A percentile compares a stretch with the other conserved stretches of the same genome.
phyloP scores from a whole-genome alignment of 2,797 vertebrate species.

The Euphonia xanthogaster region DNA sequence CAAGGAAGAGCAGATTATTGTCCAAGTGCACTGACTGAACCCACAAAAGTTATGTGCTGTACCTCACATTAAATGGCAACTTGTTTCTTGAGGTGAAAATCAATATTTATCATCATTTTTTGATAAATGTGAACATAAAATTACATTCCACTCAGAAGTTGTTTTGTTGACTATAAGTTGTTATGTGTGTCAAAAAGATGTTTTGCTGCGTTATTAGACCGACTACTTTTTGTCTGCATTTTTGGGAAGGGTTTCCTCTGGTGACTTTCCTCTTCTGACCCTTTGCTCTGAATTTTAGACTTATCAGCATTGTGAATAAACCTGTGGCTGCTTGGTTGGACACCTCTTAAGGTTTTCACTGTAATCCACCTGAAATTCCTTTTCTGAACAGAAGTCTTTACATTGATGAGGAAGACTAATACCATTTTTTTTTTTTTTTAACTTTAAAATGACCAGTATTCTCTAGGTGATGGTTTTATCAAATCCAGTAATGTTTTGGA shows the following conservation, averaged over 20 bases:
- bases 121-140: background rate
- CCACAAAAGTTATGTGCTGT: background rate
- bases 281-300: background rate
- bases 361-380: background rate
- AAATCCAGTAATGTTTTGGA: background rate
- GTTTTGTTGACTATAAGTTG: background rate
- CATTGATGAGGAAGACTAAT: background rate
- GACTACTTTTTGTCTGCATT: background rate
- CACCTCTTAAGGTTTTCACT: background rate
- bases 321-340: background rate
- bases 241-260: background rate
- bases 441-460: background rate
- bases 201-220: fast-evolving
- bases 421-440: background rate
- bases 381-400: background rate
- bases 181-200: background rate
- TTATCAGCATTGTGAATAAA: background rate
- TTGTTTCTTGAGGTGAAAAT: background rate
- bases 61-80: background rate
- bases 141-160: background rate
- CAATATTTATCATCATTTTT: background rate
- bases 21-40: background rate
- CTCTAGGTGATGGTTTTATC: background rate
- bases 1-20: background rate
- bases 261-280: background rate